A percentile compares a stretch with the other conserved stretches of the same genome.
phyloP scores from a whole-genome alignment of 2,113 vertebrate species.

The Heteronetta atricapilla region DNA sequence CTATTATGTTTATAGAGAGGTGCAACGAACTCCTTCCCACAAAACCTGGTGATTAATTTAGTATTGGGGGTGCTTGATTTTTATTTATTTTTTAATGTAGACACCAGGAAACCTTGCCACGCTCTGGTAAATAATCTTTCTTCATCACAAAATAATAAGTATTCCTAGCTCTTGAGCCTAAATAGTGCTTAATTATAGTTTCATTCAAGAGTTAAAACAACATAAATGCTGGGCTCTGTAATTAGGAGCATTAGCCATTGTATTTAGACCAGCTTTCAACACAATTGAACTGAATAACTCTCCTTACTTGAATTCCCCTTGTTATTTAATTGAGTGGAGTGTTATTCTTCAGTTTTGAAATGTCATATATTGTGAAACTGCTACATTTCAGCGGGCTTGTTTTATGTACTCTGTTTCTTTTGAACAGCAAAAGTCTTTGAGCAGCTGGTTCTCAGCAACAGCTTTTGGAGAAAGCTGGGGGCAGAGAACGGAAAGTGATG shows the following conservation, averaged over 20 bases:
- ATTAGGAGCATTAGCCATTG: not conserved
- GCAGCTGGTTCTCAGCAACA: not conserved
- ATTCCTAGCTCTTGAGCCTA: not conserved
- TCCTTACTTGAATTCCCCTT: not conserved
- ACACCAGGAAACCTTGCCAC: not conserved
- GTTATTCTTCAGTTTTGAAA: not conserved
- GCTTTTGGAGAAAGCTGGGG: not conserved
- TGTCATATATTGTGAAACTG: not conserved
- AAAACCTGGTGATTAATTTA: constrained; percentile 10
- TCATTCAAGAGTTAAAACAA: constrained; percentile 50
- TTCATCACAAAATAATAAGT: not conserved
- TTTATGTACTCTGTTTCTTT: not conserved
- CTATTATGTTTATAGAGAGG: constrained; percentile 8
- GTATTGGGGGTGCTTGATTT: not conserved
- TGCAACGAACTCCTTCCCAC: not conserved
- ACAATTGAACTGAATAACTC: not conserved
- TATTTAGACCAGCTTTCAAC: not conserved
- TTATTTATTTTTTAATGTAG: not conserved
- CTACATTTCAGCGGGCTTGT: not conserved
- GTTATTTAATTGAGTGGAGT: not conserved
- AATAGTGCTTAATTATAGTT: constrained; percentile 7
- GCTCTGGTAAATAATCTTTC: not conserved
- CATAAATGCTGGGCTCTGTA: not conserved
- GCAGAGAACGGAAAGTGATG: not conserved
- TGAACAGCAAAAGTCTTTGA: not conserved